A percentile compares a stretch with the other conserved stretches of the same genome.
Conservation (phyloP, 2,113 vertebrate genomes). For the Mixornis gularis region DNA sequence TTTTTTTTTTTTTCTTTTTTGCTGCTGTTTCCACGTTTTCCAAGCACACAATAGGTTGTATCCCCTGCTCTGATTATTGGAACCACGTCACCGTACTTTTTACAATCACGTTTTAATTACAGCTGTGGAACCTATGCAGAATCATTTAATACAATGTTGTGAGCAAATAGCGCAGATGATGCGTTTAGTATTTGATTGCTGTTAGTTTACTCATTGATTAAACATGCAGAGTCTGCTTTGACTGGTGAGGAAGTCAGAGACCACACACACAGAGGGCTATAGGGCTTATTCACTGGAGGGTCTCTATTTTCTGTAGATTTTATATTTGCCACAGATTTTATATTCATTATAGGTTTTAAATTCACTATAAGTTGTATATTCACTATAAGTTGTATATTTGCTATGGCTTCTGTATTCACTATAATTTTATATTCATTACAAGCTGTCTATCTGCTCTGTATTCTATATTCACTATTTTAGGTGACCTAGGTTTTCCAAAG, state of each 20-base stretch:
- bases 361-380: not conserved
- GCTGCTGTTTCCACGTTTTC: not conserved
- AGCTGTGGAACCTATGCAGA: constrained; percentile 21
- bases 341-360: not conserved
- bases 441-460: not conserved
- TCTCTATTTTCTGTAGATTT: not conserved
- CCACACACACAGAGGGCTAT: not conserved
- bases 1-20: not conserved
- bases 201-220: constrained; percentile 56
- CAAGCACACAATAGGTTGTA: not conserved
- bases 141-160: constrained; percentile 50
- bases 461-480: not conserved
- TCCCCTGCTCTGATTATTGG: not conserved
- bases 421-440: not conserved
- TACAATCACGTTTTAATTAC: constrained; percentile 42
- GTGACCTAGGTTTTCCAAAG: not conserved
- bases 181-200: constrained; percentile 49
- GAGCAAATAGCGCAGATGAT: constrained; percentile 45
- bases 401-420: not conserved
- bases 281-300: not conserved
- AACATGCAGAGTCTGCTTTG: not conserved
- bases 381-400: not conserved
- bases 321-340: fast-evolving
- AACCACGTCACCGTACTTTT: not conserved
- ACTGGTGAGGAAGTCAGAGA: not conserved